Evolutionary conservation across 2,888 invertebrate species (phyloP).

Genomic region (Cepaea hortensis): DNA sequence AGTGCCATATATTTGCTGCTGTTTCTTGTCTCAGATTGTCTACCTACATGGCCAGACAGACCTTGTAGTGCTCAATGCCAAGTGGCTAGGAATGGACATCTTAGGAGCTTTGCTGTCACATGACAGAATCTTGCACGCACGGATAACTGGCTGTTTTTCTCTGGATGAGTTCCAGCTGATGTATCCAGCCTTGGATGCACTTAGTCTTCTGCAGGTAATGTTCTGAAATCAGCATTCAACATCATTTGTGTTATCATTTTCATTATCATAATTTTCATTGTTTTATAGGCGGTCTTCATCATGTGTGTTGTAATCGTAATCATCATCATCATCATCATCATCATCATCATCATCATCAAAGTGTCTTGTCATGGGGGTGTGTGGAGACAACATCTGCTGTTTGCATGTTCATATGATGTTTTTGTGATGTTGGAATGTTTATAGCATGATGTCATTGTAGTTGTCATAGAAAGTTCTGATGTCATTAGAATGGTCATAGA

Average conservation of each 20-base stretch:
- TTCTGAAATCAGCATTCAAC: not conserved
- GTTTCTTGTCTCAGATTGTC: constrained; percentile 77
- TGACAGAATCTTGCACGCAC: constrained; percentile 73
- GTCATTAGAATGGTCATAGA: too few relatives aligned
- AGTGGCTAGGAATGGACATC: constrained; percentile 83
- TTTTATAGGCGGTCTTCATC: too few relatives aligned
- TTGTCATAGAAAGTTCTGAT: too few relatives aligned
- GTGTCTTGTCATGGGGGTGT: too few relatives aligned
- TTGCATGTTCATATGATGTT: too few relatives aligned
- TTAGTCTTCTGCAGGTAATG: constrained; percentile 80
- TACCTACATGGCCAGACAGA: constrained; percentile 81
- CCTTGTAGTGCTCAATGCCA: constrained; percentile 82
- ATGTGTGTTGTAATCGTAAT: too few relatives aligned
- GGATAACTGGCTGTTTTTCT: constrained; percentile 82
- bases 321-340: too few relatives aligned
- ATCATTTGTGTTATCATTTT: not conserved
- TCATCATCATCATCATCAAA: too few relatives aligned
- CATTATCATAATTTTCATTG: too few relatives aligned
- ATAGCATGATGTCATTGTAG: too few relatives aligned
- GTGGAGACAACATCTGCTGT: too few relatives aligned
- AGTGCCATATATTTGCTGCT: not conserved
- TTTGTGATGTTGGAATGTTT: too few relatives aligned
- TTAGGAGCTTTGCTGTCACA: constrained; percentile 82
- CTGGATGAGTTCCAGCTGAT: constrained; percentile 85
- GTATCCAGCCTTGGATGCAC: constrained; percentile 84